These are phyloP conservation scores for Merops nubicus DNA, from an alignment of 2,113 vertebrate species.

Conservation along the genomic window DNA sequence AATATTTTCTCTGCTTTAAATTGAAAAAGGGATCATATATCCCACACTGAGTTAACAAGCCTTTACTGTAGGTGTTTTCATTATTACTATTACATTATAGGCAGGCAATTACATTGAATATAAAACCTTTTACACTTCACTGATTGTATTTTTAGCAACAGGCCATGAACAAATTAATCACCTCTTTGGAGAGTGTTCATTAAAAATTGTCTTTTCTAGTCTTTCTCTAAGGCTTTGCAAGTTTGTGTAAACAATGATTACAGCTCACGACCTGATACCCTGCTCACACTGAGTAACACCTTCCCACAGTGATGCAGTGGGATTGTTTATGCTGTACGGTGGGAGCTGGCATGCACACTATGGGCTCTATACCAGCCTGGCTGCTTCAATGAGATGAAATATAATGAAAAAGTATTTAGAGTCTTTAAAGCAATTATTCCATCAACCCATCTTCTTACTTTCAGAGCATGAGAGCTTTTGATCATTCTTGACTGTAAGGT, in stretches of 20 bases:
- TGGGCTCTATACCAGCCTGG: neutral
- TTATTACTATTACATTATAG: constrained; percentile 32
- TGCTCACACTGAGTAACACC: neutral
- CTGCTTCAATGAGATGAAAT: neutral
- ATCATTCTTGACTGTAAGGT: neutral
- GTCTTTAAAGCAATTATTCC: neutral
- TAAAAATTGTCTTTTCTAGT: neutral
- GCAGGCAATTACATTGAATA: constrained; percentile 5
- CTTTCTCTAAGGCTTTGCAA: neutral
- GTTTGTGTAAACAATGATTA: neutral
- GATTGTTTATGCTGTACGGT: neutral
- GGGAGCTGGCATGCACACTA: neutral
- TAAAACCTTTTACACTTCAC: constrained; percentile 25
- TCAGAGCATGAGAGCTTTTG: neutral
- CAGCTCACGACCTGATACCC: neutral
- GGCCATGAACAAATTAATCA: constrained; percentile 50
- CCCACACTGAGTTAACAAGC: constrained; percentile 9
- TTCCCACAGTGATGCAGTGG: neutral
- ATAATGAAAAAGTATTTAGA: neutral
- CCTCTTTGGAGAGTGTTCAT: neutral
- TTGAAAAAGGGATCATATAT: constrained; percentile 4
- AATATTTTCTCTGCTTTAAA: neutral
- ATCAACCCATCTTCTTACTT: neutral
- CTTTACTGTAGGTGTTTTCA: constrained; percentile 48
- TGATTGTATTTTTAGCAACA: constrained; percentile 29